Evolutionary conservation across 2,113 vertebrate genomes (phyloP).

Genomic region (Morone saxatilis): DNA sequence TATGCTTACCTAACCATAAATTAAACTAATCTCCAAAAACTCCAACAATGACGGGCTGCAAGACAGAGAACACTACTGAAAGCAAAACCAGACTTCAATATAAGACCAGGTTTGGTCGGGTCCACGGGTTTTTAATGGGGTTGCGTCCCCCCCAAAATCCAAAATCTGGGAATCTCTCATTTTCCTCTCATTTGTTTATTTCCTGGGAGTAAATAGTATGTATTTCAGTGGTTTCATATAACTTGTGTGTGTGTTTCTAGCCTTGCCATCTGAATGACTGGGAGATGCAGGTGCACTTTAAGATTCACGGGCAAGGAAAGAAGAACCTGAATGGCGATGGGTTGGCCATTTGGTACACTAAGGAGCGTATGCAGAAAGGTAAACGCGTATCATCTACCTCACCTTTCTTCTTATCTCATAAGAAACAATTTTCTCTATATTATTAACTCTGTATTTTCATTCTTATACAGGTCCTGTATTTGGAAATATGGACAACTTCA

Average conservation of each 20-base stretch:
- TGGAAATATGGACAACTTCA: conserved; percentile 96
- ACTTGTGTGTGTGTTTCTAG: conserved; percentile 74
- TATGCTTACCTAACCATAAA: neutral
- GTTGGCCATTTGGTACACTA: conserved; percentile 96
- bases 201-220: neutral
- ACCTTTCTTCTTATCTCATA: neutral
- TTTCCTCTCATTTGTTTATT: neutral
- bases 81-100: conserved; percentile 1
- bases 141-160: no score
- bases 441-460: neutral
- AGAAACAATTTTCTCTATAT: neutral
- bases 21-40: neutral
- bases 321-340: conserved; percentile 97
- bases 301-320: conserved; percentile 95
- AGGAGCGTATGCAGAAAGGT: conserved; percentile 95
- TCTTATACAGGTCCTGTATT: conserved; percentile 91
- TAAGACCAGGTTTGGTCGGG: neutral
- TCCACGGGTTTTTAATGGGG: neutral
- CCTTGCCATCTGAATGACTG: conserved; percentile 95
- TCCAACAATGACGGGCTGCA: no score
- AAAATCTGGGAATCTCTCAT: neutral
- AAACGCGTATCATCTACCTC: neutral
- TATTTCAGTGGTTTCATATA: neutral
- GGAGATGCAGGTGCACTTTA: conserved; percentile 99
- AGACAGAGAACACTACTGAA: neutral